Evolutionary conservation across 1,140 invertebrate genomes (phyloP), one percentile per base, ranked within the genome.

Genomic region (Leguminivora glycinivorella): DNA sequence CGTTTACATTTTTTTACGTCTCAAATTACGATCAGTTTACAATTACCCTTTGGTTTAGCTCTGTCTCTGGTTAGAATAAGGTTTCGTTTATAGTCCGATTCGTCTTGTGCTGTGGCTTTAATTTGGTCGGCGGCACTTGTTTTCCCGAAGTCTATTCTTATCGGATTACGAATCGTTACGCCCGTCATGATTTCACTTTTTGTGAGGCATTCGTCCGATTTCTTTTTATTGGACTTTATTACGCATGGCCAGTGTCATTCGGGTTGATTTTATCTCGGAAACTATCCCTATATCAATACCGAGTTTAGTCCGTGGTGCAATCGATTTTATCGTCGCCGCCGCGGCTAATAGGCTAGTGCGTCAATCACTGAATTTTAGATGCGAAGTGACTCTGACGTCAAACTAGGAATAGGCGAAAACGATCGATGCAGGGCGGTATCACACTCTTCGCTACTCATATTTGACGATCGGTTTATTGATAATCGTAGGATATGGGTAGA

Each of bases 121-220:
- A 26, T n/a, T 69, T 56, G 52, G 56, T 68, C 43, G 22, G 34
- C 40, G 63, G 43, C 70, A 67, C 58, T 52, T 67, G 47, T 58
- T 68, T 68, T 67, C 70, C 66, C 12, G 25, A 31, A 72, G 67
- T 56, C 68, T 66, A 72, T 73, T 76, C 69, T 72, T 76, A 74
- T 74, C 70, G 66, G 72, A 73, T 74, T 70, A 74, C 72, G 40
- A 29, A 68, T 76, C 68, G 56, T 74, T 74, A 76, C 72, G 60
- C 38, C 70, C 72, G 66, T 72, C 58, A 26, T 52, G 70, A 58
- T 72, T 71, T 72, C 58, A 67, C 67, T 70, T 73, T 67, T 63
- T 60, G 25, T 69, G 56, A 67, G 22, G 26, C 31, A 31, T 74
- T 70, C 58, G 52, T 58, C 69, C 69, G 72, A 70, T 72, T 74